Base-by-base conservation (phyloP, 2,113 vertebrate genomes). In the Stomatorhinus ivindoensis region DNA sequence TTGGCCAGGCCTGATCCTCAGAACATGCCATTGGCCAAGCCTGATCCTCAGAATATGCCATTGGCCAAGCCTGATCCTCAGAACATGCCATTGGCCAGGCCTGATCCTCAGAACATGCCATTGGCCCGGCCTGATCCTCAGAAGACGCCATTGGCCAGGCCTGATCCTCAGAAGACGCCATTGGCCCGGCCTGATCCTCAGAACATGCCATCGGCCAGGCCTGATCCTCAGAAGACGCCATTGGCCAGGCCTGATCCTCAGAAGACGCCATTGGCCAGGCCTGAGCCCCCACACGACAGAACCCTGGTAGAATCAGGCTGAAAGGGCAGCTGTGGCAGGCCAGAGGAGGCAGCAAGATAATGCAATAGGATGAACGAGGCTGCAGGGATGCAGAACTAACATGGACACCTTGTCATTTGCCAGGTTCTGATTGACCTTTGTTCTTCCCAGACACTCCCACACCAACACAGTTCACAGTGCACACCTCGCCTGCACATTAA, bases 291-390 rank as follows among this genome's bases (percentile, higher is more conserved):
- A 55, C 19, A 7, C 0, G 19, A 55, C 21, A 80, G 6, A 85
- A 44, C 5, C 0, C 46, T 86, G 90, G 91, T 2, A 88, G 39
- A 89, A 86, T 87, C 58, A 80, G 91, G 90, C 76, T 10, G 58
- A 90, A 24, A 24, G 55, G 55, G 87, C 27, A 9, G 39, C 53
- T 58, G 55, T 21, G 51, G 50, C 86, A 65, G n/a, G 39, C 24
- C 39, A 24, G 39, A 19, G 51, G 55, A 88, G 17, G 55, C 21
- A 55, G 39, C 55, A 53, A 53, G 51, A 53, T 19, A 53, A 53
- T 0, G 4, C 17, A 53, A 19, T 53, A 46, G 9, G 58, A 13
- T 4, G 19, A 61, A 92, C 8, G 84, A 90, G 89, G 89, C 89
- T 51, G 44, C 2, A 4, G 46, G n/a, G 55, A 47, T 39, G 44